Conservation (phyloP, 92 coral and sea anemone genomes). For the Siderastrea siderea region DNA sequence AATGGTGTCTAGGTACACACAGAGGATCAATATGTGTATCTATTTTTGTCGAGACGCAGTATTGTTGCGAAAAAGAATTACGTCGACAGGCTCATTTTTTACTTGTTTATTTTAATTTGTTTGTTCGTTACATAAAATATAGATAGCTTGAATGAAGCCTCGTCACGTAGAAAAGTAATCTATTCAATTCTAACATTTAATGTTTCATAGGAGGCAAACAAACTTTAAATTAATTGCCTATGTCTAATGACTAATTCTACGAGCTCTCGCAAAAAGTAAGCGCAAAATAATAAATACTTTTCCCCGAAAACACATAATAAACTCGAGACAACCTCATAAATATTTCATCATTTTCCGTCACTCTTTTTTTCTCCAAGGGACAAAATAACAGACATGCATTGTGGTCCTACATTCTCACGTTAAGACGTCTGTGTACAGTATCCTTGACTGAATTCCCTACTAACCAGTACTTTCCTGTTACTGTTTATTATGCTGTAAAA, state of each 20-base stretch:
- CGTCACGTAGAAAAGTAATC: conserved; percentile 9
- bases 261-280: background rate
- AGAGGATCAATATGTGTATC: background rate
- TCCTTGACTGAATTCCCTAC: background rate
- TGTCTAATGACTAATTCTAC: background rate
- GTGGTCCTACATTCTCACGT: too few species aligned
- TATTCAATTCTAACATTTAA: background rate
- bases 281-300: background rate
- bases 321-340: background rate
- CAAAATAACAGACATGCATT: background rate
- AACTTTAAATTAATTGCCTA: background rate
- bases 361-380: background rate
- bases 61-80: background rate
- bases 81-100: background rate
- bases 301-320: background rate
- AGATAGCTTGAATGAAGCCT: background rate
- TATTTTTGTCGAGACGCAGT: background rate
- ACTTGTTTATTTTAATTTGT: background rate
- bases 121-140: conserved; percentile 3
- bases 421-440: too few species aligned
- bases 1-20: background rate
- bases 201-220: background rate
- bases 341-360: background rate
- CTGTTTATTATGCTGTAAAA: background rate
- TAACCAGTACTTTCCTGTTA: background rate